Evolutionary conservation across 2,888 invertebrate species (phyloP).

Genomic region (Orthosia gracilis): DNA sequence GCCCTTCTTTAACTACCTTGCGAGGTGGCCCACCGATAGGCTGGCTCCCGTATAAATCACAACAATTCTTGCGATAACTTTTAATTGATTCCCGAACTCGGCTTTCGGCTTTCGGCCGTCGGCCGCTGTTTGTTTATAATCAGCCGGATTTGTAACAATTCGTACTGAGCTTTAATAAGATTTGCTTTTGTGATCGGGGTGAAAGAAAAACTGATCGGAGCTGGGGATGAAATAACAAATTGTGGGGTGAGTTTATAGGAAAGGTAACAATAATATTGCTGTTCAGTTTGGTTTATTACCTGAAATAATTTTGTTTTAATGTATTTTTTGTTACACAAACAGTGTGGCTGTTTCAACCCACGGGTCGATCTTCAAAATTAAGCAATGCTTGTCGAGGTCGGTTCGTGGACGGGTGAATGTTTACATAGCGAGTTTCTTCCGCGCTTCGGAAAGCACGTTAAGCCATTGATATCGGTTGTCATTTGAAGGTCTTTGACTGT

Average conservation of each 20-base stretch:
- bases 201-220: conserved; percentile 45
- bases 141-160: conserved; percentile 58
- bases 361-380: no score
- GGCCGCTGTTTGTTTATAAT: conserved; percentile 61
- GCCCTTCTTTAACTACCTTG: not conserved
- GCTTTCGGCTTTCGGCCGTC: conserved; percentile 46
- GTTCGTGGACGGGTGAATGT: no score
- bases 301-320: conserved; percentile 10
- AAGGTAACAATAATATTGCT: conserved; percentile 32
- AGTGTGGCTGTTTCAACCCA: no score
- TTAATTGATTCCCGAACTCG: conserved; percentile 66
- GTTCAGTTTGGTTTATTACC: conserved; percentile 15
- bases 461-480: no score
- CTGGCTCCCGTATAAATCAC: conserved; percentile 59
- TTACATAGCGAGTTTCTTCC: no score
- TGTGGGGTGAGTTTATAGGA: conserved; percentile 9
- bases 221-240: conserved; percentile 36
- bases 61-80: conserved; percentile 67
- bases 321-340: not conserved
- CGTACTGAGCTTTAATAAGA: conserved; percentile 55
- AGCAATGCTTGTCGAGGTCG: no score
- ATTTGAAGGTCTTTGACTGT: no score
- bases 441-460: no score
- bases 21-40: conserved; percentile 10
- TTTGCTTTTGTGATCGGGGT: conserved; percentile 54